phyloP scores from a whole-genome alignment of 2,888 invertebrate genomes.

The Drosophila atripex region DNA sequence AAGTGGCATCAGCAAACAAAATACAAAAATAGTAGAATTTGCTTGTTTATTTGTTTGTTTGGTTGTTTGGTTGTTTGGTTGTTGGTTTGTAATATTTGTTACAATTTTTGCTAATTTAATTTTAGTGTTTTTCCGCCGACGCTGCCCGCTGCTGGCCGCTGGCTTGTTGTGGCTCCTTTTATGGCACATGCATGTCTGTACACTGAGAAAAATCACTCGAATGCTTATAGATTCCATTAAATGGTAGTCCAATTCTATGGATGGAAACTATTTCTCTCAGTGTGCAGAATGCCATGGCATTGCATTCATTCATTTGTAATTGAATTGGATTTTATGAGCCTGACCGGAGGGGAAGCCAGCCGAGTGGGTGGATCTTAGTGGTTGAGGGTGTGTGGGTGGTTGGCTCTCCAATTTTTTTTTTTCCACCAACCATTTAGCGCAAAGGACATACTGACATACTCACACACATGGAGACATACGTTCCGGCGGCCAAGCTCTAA shows the following conservation, averaged over 20 bases:
- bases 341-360: slow-evolving; percentile 24
- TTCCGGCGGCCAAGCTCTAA: slow-evolving; percentile 48
- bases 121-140: slow-evolving; percentile 52
- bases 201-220: neutral
- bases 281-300: slow-evolving; percentile 1
- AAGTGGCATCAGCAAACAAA: slow-evolving; percentile 5
- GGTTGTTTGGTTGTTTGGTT: neutral
- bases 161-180: slow-evolving; percentile 13
- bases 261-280: neutral
- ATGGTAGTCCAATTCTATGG: too few species aligned
- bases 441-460: slow-evolving; percentile 31
- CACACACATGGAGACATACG: slow-evolving; percentile 22
- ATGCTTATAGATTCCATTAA: too few species aligned
- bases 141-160: too few species aligned
- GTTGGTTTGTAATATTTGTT: slow-evolving; percentile 46
- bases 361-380: too few species aligned
- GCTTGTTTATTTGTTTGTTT: neutral
- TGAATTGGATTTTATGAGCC: slow-evolving; percentile 58
- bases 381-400: too few species aligned
- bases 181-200: slow-evolving; percentile 9
- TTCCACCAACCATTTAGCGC: slow-evolving; percentile 18
- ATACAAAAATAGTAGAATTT: neutral
- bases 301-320: slow-evolving; percentile 62
- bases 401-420: too few species aligned
- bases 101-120: slow-evolving; percentile 72